Evolutionary conservation across 1,140 invertebrate species (phyloP).

Genomic region (Polypedilum vanderplanki): DNA sequence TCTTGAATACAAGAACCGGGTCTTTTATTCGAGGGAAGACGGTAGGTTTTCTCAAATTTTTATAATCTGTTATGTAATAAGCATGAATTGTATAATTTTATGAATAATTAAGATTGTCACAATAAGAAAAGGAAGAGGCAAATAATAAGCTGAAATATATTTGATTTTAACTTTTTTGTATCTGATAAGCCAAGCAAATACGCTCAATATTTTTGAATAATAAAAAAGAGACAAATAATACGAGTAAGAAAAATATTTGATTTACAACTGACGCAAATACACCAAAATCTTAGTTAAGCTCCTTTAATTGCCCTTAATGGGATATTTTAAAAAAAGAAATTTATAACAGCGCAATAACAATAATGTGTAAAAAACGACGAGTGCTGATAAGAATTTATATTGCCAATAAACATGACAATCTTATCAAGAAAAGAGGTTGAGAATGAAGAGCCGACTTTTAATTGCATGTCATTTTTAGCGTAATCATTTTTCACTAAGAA

Average conservation of each 20-base stretch:
- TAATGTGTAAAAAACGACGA: not conserved
- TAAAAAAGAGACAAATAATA: not conserved
- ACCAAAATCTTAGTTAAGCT: not conserved
- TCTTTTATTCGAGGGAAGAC: too few relatives aligned
- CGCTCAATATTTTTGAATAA: not conserved
- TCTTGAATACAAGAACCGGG: too few relatives aligned
- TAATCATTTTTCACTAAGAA: too few relatives aligned
- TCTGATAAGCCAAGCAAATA: not conserved
- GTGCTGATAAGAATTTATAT: constrained; percentile 19
- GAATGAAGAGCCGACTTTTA: not conserved
- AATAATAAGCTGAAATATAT: too few relatives aligned
- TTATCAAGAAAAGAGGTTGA: constrained; percentile 13
- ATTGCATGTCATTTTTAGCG: constrained; percentile 15
- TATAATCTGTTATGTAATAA: too few relatives aligned
- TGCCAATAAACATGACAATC: constrained; percentile 17
- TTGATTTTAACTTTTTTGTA: too few relatives aligned
- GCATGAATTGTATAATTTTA: too few relatives aligned
- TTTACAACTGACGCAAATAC: not conserved
- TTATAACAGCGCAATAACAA: constrained; percentile 1
- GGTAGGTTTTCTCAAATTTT: too few relatives aligned
- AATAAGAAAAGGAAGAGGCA: too few relatives aligned
- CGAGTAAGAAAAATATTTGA: not conserved
- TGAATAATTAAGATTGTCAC: too few relatives aligned
- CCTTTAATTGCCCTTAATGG: not conserved
- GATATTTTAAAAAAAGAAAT: not conserved